phyloP scores from a whole-genome alignment of 1,140 invertebrate genomes.

The Camponotus floridanus region DNA sequence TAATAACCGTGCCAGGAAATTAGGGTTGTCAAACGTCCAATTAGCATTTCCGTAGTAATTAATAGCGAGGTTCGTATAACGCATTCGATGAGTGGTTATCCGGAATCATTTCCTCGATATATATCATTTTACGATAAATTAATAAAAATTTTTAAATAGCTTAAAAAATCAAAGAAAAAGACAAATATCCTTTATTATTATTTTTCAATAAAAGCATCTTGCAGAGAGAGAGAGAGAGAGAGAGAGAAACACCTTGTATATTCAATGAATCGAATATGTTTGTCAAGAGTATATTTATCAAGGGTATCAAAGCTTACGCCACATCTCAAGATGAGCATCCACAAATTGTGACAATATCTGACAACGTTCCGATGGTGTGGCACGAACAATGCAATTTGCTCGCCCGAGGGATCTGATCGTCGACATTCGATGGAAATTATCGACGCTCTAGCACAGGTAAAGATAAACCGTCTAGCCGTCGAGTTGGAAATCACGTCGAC shows the following conservation, averaged over 20 bases:
- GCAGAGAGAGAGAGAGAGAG: neutral
- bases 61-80: constrained; percentile 42
- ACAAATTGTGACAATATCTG: constrained; percentile 25
- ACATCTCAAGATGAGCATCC: neutral
- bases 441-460: constrained; percentile 35
- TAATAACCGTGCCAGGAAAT: constrained; percentile 64
- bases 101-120: constrained; percentile 30
- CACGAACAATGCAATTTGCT: constrained; percentile 45
- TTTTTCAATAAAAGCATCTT: neutral
- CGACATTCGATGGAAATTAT: constrained; percentile 49
- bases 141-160: constrained; percentile 11
- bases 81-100: constrained; percentile 26
- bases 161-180: neutral
- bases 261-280: neutral
- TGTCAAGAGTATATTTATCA: neutral
- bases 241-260: neutral
- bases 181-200: neutral
- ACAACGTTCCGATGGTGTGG: constrained; percentile 42
- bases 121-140: constrained; percentile 3
- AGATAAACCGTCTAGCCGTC: constrained; percentile 58
- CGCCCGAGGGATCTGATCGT: constrained; percentile 39
- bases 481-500: constrained; percentile 43
- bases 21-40: constrained; percentile 69
- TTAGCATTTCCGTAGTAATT: constrained; percentile 65
- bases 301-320: neutral